Percentiles rank a stretch among this genome's conserved stretches.
These are phyloP conservation scores for Ochlodes sylvanus DNA, from an alignment of 2,888 invertebrate genomes.

Conservation along the genomic window DNA sequence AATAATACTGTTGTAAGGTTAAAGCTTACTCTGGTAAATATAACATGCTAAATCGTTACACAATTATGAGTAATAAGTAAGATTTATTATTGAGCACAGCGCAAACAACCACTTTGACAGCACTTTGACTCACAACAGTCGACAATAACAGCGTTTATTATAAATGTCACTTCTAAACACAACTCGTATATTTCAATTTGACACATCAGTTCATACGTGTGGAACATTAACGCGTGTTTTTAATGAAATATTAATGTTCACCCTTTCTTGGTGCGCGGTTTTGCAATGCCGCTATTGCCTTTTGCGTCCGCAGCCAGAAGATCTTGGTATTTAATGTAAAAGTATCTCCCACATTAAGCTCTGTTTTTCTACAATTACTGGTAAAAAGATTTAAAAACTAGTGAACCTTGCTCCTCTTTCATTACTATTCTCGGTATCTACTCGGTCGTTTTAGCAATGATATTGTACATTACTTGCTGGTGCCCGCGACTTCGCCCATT, in stretches of 20 bases:
- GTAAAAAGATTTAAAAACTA: neutral
- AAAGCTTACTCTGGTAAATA: constrained; percentile 9
- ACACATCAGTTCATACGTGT: constrained; percentile 59
- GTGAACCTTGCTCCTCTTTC: neutral
- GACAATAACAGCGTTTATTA: constrained; percentile 47
- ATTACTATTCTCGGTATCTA: no score
- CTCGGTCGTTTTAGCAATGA: no score
- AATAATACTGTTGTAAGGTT: constrained; percentile 10
- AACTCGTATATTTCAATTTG: constrained; percentile 69
- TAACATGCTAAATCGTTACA: constrained; percentile 24
- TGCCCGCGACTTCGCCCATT: no score
- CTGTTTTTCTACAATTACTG: neutral
- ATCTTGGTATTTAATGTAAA: constrained; percentile 21
- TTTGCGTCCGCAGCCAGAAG: constrained; percentile 45
- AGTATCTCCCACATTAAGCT: neutral
- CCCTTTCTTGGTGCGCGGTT: constrained; percentile 54
- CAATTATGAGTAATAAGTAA: constrained; percentile 31
- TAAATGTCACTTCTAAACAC: constrained; percentile 60
- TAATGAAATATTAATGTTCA: constrained; percentile 65
- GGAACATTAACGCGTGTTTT: constrained; percentile 55
- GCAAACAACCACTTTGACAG: constrained; percentile 23
- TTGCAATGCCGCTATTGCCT: constrained; percentile 48
- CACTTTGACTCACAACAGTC: constrained; percentile 30
- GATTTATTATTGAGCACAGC: constrained; percentile 34
- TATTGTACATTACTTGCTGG: no score